Evolutionary conservation across 2,113 vertebrate species (phyloP).

Genomic region (Psilopogon haemacephalus): DNA sequence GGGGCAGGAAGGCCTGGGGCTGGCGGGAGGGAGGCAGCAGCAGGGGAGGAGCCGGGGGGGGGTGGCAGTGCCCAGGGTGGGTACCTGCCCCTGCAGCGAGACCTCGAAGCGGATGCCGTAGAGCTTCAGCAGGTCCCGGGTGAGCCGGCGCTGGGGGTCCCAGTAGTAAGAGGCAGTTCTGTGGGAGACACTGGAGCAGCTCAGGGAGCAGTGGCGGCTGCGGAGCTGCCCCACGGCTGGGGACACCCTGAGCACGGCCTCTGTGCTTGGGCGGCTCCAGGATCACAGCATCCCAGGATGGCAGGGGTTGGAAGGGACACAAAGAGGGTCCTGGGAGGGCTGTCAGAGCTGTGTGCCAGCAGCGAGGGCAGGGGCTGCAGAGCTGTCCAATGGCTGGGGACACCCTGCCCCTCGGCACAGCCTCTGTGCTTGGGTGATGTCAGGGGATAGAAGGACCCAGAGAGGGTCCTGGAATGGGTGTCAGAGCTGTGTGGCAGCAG

Average conservation of each 20-base stretch:
- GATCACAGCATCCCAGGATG: too few species aligned
- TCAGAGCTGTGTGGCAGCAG: too few species aligned
- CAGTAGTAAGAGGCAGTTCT: slow-evolving; percentile 77
- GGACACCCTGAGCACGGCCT: rapidly evolving
- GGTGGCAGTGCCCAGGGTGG: rapidly evolving
- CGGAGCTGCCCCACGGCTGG: rapidly evolving
- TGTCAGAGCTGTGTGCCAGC: too few species aligned
- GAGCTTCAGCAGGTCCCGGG: slow-evolving; percentile 75
- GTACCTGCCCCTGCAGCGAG: slow-evolving; percentile 73
- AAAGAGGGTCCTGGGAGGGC: too few species aligned
- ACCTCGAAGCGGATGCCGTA: slow-evolving; percentile 74
- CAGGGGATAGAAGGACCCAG: too few species aligned
- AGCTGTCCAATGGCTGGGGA: rapidly evolving
- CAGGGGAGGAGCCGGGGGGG: not conserved
- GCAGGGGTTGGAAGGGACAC: too few species aligned
- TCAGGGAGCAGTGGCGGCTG: not conserved
- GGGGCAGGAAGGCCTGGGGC: rapidly evolving
- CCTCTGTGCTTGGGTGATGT: too few species aligned
- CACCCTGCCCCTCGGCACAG: rapidly evolving
- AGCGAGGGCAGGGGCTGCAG: not conserved
- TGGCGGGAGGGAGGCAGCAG: not conserved
- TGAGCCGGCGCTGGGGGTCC: slow-evolving; percentile 24
- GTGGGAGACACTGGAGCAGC: rapidly evolving
- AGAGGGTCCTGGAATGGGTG: too few species aligned
- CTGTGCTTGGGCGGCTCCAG: too few species aligned